Conservation (phyloP, 1,140 invertebrate species). For the Pseudomyrmex concolor region DNA sequence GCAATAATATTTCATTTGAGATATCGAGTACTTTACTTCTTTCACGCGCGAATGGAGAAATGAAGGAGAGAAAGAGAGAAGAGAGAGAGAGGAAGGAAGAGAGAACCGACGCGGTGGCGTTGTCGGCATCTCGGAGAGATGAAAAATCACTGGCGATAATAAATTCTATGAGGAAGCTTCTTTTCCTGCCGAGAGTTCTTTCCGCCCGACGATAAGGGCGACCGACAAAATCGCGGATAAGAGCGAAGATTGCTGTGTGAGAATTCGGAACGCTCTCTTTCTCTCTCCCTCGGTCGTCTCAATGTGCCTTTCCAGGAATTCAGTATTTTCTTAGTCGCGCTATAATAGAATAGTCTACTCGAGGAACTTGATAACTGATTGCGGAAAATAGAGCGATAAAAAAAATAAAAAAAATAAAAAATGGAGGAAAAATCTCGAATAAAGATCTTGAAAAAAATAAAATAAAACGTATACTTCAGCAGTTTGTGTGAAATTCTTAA, state of each 20-base stretch:
- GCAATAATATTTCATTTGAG: slow-evolving; percentile 77
- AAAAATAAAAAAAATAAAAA: background rate
- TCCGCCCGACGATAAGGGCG: slow-evolving; percentile 41
- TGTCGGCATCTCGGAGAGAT: slow-evolving; percentile 36
- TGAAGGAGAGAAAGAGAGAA: too few relatives aligned
- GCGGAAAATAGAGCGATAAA: background rate
- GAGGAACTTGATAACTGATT: slow-evolving; percentile 36
- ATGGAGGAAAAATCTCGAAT: background rate
- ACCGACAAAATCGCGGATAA: slow-evolving; percentile 40
- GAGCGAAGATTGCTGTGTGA: slow-evolving; percentile 44
- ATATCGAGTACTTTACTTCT: slow-evolving; percentile 66
- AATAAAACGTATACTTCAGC: background rate
- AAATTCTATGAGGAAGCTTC: slow-evolving; percentile 63
- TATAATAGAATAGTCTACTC: background rate
- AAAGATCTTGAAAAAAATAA: background rate
- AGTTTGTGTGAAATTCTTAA: slow-evolving; percentile 4
- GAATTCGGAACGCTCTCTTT: slow-evolving; percentile 41
- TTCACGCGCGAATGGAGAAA: background rate
- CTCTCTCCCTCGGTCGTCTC: background rate
- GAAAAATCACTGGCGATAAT: slow-evolving; percentile 73
- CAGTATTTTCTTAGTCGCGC: slow-evolving; percentile 22
- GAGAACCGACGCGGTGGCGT: slow-evolving; percentile 38
- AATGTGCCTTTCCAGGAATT: slow-evolving; percentile 1
- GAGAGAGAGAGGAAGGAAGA: too few relatives aligned
- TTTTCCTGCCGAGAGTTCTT: slow-evolving; percentile 60